Evolutionary conservation across 2,888 invertebrate genomes (phyloP).

Genomic region (Pharmacophagus antenor): DNA sequence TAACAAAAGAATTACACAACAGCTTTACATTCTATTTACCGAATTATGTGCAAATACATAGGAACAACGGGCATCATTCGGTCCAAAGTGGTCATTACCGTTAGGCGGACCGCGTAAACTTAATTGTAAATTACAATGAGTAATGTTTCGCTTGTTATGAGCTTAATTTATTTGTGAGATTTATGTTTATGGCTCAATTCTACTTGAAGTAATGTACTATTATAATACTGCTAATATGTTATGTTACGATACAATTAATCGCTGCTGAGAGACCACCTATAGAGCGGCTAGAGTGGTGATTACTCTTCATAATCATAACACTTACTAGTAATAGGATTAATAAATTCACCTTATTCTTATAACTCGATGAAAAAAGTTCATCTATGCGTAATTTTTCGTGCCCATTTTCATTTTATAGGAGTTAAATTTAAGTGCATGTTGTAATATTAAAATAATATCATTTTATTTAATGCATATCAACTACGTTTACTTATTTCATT

Average conservation of each 20-base stretch:
- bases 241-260: conserved; percentile 25
- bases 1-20: conserved; percentile 28
- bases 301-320: conserved; percentile 18
- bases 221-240: conserved; percentile 26
- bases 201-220: conserved; percentile 27
- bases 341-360: too few species aligned
- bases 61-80: conserved; percentile 21
- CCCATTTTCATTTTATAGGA: too few species aligned
- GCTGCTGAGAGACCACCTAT: conserved; percentile 8
- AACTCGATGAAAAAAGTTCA: too few species aligned
- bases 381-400: too few species aligned
- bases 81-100: conserved; percentile 28
- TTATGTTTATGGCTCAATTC: conserved; percentile 30
- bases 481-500: too few species aligned
- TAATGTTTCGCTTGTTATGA: conserved; percentile 29
- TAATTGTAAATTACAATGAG: conserved; percentile 30
- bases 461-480: too few species aligned
- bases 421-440: too few species aligned
- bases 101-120: conserved; percentile 26
- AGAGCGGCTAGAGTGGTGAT: conserved; percentile 1
- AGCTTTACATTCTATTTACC: conserved; percentile 11
- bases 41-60: conserved; percentile 15
- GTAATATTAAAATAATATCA: too few species aligned
- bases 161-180: conserved; percentile 29
- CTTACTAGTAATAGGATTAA: too few species aligned